phyloP scores from a whole-genome alignment of 2,888 invertebrate genomes.

The Idaea biselata region DNA sequence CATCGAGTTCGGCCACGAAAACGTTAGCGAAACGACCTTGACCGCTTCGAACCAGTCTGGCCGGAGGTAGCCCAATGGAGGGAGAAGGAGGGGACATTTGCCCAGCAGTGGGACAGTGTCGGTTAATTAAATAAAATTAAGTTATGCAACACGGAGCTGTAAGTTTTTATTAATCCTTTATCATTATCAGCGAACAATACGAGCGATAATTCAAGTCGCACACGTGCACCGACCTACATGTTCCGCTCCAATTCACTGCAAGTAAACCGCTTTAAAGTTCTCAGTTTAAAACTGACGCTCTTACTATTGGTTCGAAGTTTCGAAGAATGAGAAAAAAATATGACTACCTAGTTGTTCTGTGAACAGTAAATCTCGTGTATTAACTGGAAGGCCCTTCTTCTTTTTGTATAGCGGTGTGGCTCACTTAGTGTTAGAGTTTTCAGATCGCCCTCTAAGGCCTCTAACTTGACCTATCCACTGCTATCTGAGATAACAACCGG shows the following conservation, averaged over 20 bases:
- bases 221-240: constrained; percentile 5
- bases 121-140: background rate
- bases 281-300: background rate
- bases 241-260: background rate
- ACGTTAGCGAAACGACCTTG: too few species aligned
- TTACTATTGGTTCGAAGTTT: background rate
- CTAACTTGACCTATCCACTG: too few species aligned
- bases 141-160: background rate
- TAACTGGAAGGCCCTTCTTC: background rate
- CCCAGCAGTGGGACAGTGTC: too few species aligned
- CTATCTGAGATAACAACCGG: too few species aligned
- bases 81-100: too few species aligned
- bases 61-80: too few species aligned
- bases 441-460: too few species aligned
- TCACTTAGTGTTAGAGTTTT: too few species aligned
- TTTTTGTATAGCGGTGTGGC: too few species aligned
- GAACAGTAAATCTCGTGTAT: background rate
- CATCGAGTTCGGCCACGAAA: too few species aligned
- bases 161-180: background rate
- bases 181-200: background rate
- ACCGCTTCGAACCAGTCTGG: too few species aligned
- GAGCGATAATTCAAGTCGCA: background rate
- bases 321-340: background rate
- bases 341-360: background rate
- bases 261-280: background rate